Conservation (phyloP, 1,140 invertebrate genomes). For the Macrosteles quadrilineatus region DNA sequence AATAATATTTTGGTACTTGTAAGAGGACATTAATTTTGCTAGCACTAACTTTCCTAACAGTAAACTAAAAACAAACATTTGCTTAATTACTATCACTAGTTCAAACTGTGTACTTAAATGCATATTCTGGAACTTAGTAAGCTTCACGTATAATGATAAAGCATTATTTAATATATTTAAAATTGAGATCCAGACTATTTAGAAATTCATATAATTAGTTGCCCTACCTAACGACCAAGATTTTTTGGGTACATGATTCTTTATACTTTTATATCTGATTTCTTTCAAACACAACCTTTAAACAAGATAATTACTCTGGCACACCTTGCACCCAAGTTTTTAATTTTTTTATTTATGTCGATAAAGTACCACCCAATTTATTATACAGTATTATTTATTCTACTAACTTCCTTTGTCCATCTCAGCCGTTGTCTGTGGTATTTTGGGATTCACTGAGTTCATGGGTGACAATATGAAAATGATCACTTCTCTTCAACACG, state of each 20-base stretch:
- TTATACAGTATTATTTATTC: too few relatives aligned
- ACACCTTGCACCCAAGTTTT: too few relatives aligned
- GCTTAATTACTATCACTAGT: background rate
- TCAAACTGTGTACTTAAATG: background rate
- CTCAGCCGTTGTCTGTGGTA: background rate
- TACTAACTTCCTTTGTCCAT: too few relatives aligned
- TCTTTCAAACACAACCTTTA: too few relatives aligned
- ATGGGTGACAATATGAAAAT: background rate
- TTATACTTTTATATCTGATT: background rate
- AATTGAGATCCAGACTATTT: background rate
- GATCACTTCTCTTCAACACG: background rate
- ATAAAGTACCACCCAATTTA: too few relatives aligned
- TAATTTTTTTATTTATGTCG: too few relatives aligned
- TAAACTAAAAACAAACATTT: background rate
- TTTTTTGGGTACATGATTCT: background rate
- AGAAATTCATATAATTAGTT: background rate
- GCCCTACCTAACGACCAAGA: background rate
- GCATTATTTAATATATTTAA: background rate
- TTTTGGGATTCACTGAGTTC: background rate
- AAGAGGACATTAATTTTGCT: background rate
- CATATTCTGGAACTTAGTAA: background rate
- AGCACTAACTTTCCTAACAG: background rate
- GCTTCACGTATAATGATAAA: background rate
- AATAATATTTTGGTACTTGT: background rate
- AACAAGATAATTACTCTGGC: too few relatives aligned